Evolutionary conservation across 2,797 vertebrate species (phyloP).

Genomic region (Jordanella pulchra): DNA sequence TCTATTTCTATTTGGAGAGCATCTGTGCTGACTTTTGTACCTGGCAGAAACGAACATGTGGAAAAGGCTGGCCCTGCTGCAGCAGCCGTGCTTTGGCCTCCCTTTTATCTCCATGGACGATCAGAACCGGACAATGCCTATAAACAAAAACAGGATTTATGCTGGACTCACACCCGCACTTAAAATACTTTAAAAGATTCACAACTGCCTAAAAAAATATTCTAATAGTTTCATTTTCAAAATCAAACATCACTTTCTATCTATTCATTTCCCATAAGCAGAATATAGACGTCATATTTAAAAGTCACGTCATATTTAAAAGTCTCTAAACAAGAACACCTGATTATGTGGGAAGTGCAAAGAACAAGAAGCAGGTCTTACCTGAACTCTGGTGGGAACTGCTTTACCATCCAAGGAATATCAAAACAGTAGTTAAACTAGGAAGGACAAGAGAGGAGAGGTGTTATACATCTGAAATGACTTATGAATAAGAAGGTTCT

Average conservation of each 20-base stretch:
- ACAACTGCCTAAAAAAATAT: neutral
- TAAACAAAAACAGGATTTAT: conserved; percentile 26
- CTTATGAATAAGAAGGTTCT: neutral
- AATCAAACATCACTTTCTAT: neutral
- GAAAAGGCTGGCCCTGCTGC: conserved; percentile 87
- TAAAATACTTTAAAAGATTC: neutral
- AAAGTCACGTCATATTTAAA: neutral
- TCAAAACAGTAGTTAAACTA: conserved; percentile 99
- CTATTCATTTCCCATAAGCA: neutral
- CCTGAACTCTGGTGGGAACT: conserved; percentile 93
- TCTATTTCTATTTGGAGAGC: neutral
- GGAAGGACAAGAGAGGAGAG: conserved; percentile 10
- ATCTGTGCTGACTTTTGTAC: conserved; percentile 62
- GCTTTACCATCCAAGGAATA: conserved; percentile 90
- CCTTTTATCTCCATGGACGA: conserved; percentile 94
- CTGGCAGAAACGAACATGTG: conserved; percentile 92
- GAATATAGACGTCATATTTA: neutral
- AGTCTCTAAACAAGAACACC: neutral
- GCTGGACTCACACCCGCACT: neutral
- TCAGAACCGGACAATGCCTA: conserved; percentile 88
- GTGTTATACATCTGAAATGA: neutral
- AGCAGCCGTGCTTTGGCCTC: conserved; percentile 92
- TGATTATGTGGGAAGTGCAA: neutral
- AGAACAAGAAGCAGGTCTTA: conserved; percentile 59
- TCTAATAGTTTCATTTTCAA: too few species aligned